Evolutionary conservation across 2,113 vertebrate genomes (phyloP).

Genomic region (Nesospiza acunhae): DNA sequence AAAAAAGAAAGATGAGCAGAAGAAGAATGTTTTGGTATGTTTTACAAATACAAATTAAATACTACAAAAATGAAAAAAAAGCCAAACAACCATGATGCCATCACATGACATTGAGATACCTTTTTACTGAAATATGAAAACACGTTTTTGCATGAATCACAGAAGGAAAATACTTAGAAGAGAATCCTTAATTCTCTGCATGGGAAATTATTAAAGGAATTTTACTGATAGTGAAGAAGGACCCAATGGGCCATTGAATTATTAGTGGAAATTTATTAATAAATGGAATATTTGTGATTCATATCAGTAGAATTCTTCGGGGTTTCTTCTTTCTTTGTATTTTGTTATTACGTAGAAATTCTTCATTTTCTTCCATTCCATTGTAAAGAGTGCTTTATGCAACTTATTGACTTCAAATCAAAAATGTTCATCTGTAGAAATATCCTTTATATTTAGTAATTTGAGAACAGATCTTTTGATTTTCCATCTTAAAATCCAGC

Average conservation of each 20-base stretch:
- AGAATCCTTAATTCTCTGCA: background rate
- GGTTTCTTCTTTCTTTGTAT: background rate
- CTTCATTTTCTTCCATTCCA: background rate
- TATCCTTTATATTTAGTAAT: background rate
- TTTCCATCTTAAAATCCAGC: background rate
- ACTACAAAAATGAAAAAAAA: background rate
- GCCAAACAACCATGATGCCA: accelerated
- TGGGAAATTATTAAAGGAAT: background rate
- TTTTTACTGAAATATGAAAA: background rate
- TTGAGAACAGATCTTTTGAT: background rate
- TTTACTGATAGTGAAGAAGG: background rate
- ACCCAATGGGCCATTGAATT: background rate
- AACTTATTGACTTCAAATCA: background rate
- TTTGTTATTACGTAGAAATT: background rate
- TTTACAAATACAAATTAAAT: background rate
- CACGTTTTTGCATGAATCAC: background rate
- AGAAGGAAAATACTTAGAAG: background rate
- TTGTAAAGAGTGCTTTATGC: background rate
- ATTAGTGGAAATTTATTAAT: background rate
- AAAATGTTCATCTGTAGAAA: background rate
- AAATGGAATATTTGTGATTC: background rate
- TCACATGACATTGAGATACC: background rate
- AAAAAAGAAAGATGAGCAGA: background rate
- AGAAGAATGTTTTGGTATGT: background rate
- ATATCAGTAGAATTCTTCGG: background rate